Evolutionary conservation across 1,140 invertebrate genomes (phyloP), one percentile per base, ranked within the genome.

Genomic region (Batillaria attramentaria): DNA sequence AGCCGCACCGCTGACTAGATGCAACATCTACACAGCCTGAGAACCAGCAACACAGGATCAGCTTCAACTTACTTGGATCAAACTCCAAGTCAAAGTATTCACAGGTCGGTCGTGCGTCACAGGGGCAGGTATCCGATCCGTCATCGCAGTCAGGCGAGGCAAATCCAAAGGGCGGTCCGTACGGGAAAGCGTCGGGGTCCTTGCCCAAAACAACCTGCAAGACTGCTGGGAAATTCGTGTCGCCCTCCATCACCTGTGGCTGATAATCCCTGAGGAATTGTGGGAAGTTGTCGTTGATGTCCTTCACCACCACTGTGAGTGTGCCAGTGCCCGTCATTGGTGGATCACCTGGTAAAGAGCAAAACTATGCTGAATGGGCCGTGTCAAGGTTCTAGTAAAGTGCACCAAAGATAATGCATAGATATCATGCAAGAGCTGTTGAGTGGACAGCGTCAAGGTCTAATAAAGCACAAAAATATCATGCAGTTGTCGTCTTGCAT

Each of bases 271-370:
- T 95, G 2, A 96, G 92, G 91, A 98, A 97, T 81, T 95, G 95
- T 1, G 97, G 97, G n/a, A 91, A 90, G 84, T 93, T 99, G 87
- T 99, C 98, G 90, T 99, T 99, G 76, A 99, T 97, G 87, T 99
- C 98, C 89, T 96, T 95, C 0, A 99, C 97, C 79, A 97, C 96
- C 0, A 99, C 96, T 0, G 96, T 97, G 28, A 99, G 92, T 1
- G 97, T 99, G 0, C 97, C 97, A 2, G 97, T 98, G 4, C 98
- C 97, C 6, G 97, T 99, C 91, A 97, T 96, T 0, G 97, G 95
- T 13, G 97, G 97, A 69, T 87, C 84, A 79, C 92, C 92, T 92
- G 78, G 5, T 42, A 57, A 33, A 65, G 28, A 74, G 54, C 35
- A 10, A 66, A 31, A 66, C 31, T 16, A 13, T 18, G 65, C 20